phyloP scores from a whole-genome alignment of 2,888 invertebrate genomes.

The Eulithis testata region DNA sequence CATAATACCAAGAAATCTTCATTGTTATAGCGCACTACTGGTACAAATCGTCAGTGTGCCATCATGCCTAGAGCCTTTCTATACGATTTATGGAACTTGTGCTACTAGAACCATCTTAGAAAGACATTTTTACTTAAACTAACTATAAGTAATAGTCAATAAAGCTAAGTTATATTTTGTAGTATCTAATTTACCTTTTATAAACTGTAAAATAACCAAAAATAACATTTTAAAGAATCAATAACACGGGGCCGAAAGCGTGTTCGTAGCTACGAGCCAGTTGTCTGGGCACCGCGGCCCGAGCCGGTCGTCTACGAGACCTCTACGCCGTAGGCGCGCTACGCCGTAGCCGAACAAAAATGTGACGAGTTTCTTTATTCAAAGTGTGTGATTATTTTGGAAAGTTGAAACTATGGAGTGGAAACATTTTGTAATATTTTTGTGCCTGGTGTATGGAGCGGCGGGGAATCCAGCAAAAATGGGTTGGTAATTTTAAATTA shows the following conservation, averaged over 20 bases:
- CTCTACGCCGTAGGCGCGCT: constrained; percentile 50
- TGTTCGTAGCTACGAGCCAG: constrained; percentile 61
- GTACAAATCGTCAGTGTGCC: too few relatives aligned
- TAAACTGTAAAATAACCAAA: constrained; percentile 73
- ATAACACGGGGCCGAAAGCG: constrained; percentile 66
- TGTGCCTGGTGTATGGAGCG: constrained; percentile 56
- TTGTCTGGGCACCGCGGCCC: constrained; percentile 71
- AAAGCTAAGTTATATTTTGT: neutral
- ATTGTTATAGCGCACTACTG: too few relatives aligned
- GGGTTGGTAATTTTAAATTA: constrained; percentile 72
- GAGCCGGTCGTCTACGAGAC: constrained; percentile 58
- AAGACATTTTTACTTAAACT: too few relatives aligned
- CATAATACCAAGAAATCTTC: too few relatives aligned
- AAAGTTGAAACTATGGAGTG: constrained; percentile 64
- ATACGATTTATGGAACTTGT: too few relatives aligned
- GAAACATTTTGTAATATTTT: constrained; percentile 53
- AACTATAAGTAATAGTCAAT: too few relatives aligned
- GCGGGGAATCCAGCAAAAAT: constrained; percentile 77
- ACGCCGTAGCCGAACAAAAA: constrained; percentile 53
- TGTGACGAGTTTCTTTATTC: constrained; percentile 57
- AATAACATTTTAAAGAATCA: constrained; percentile 84
- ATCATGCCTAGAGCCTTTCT: too few relatives aligned
- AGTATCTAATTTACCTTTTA: constrained; percentile 1
- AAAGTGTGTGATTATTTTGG: constrained; percentile 55
- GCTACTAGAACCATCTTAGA: too few relatives aligned